Evolutionary conservation across 2,888 invertebrate species (phyloP).

Genomic region (Scaptomyza flava): DNA sequence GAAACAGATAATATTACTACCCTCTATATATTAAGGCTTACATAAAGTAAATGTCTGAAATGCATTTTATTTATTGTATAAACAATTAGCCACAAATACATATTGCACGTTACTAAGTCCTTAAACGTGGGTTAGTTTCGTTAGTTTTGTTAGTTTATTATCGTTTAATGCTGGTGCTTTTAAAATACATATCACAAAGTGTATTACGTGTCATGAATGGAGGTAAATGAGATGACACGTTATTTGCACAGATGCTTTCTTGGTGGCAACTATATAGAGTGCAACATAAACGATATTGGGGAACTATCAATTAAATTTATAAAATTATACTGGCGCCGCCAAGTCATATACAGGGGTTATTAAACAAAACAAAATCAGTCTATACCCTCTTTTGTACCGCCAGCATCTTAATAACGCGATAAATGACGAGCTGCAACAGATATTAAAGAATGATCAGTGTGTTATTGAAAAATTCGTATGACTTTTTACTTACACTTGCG

Average conservation of each 20-base stretch:
- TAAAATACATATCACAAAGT: conserved; percentile 65
- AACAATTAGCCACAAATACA: conserved; percentile 24
- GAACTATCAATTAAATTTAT: conserved; percentile 18
- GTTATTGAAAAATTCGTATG: background rate
- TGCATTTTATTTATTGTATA: conserved; percentile 27
- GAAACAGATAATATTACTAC: background rate
- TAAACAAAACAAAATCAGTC: conserved; percentile 42
- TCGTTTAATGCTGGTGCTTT: conserved; percentile 40
- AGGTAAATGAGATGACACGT: conserved; percentile 13
- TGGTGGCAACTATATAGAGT: conserved; percentile 28
- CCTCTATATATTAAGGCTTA: too few relatives aligned
- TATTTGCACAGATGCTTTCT: conserved; percentile 39
- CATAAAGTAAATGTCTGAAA: conserved; percentile 4
- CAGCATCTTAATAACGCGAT: conserved; percentile 45
- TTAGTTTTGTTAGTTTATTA: conserved; percentile 48
- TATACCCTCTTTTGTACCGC: conserved; percentile 32
- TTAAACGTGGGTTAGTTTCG: conserved; percentile 34
- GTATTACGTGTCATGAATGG: conserved; percentile 29
- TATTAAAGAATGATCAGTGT: background rate
- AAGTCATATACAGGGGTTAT: conserved; percentile 7
- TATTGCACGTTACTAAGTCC: conserved; percentile 29
- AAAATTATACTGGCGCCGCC: conserved; percentile 18
- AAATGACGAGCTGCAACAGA: conserved; percentile 24
- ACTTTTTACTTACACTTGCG: conserved; percentile 60
- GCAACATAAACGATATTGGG: conserved; percentile 32